phyloP scores from a whole-genome alignment of 2,113 vertebrate species.

The Hyla sarda region DNA sequence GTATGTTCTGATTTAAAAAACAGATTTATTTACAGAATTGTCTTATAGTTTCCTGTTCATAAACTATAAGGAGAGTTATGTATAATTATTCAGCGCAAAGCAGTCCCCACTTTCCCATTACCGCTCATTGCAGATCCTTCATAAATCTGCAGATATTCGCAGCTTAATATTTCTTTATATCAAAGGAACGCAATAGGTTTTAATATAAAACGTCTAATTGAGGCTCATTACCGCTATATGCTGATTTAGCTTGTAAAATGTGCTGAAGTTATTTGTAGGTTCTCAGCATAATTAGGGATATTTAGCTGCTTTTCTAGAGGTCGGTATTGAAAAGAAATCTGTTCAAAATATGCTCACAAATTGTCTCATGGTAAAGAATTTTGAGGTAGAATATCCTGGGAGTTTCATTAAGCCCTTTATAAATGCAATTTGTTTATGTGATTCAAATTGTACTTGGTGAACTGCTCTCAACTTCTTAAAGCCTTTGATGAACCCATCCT shows the following conservation, averaged over 20 bases:
- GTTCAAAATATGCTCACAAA: background rate
- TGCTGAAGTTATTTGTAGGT: conserved; percentile 24
- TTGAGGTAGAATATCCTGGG: background rate
- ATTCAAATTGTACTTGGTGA: background rate
- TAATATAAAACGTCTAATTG: conserved; percentile 12
- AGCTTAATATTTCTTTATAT: conserved; percentile 14
- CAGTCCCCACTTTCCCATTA: background rate
- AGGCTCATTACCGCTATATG: conserved; percentile 15
- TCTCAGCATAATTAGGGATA: conserved; percentile 30
- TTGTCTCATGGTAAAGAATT: conserved; percentile 8
- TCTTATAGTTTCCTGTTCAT: background rate
- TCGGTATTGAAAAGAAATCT: conserved; percentile 20
- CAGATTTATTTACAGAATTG: background rate
- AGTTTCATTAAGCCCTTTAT: conserved; percentile 4
- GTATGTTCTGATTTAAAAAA: background rate
- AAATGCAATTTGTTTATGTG: background rate
- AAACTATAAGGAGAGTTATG: background rate
- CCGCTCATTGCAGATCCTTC: background rate
- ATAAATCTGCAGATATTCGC: background rate
- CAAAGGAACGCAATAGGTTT: conserved; percentile 1
- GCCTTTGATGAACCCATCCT: background rate
- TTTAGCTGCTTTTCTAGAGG: background rate
- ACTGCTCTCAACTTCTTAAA: background rate
- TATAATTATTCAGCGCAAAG: background rate
- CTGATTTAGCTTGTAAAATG: conserved; percentile 23